phyloP scores from a whole-genome alignment of 2,113 vertebrate genomes.

The Neodon shergylaensis region DNA sequence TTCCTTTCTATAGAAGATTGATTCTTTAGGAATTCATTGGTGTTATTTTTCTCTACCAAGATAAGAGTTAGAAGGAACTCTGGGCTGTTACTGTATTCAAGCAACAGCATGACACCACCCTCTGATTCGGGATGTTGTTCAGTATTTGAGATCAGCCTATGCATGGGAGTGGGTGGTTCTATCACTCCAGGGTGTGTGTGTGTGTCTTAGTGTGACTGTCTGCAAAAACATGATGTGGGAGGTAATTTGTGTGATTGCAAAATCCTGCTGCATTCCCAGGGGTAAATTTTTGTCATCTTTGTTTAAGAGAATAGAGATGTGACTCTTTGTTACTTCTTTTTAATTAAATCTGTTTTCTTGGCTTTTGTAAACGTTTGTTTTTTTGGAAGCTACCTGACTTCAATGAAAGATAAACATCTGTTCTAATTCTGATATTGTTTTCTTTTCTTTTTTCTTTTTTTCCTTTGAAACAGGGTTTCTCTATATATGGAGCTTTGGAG shows the following conservation, averaged over 20 bases:
- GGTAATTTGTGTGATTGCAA: slow-evolving; percentile 62
- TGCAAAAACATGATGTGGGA: slow-evolving; percentile 26
- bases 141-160: slow-evolving; percentile 43
- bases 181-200: slow-evolving; percentile 7
- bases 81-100: slow-evolving; percentile 22
- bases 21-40: not conserved
- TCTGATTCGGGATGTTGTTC: slow-evolving; percentile 43
- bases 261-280: slow-evolving; percentile 38
- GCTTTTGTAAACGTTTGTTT: not conserved
- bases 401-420: slow-evolving; percentile 7
- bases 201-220: slow-evolving; percentile 5
- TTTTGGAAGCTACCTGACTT: slow-evolving; percentile 46
- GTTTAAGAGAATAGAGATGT: slow-evolving; percentile 27
- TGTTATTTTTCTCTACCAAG: not conserved
- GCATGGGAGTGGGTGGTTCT: slow-evolving; percentile 16
- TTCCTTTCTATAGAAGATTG: slow-evolving; percentile 9
- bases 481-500: not conserved
- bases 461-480: not conserved
- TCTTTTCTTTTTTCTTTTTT: not conserved
- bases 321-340: slow-evolving; percentile 30
- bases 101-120: not conserved
- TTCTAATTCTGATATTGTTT: not conserved
- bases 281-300: slow-evolving; percentile 1
- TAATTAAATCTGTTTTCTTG: slow-evolving; percentile 36
- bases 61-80: not conserved